Evolutionary conservation across 1,140 invertebrate genomes (phyloP), one percentile per base, ranked within the genome.

Genomic region (Coboldia fuscipes): DNA sequence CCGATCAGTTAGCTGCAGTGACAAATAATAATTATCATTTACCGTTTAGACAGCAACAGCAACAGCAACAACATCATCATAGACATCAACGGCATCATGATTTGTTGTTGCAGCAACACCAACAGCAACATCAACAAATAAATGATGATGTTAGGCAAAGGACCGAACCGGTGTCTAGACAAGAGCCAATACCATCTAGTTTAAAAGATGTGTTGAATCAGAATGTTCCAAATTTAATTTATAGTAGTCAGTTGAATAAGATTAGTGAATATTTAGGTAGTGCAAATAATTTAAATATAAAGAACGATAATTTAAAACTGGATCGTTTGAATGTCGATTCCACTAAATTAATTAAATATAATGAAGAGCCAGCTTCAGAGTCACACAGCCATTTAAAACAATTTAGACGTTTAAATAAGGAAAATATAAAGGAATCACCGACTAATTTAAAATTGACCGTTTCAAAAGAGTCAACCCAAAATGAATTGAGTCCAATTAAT

Each of bases 81-180:
- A 37, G 23, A 34, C 41, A 23, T 28, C 32, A 40, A 10, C 42
- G 42, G 30, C 42, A 45, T 14, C 38, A 35, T 5, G 30, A 38
- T 23, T 35, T 36, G 6, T 40, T 42, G 10, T 40, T 32, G 2
- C 38, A 42, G 8, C 37, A 45, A 19, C 42, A 45, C 3, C 36
- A 36, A 8, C 31, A 41, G 3, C 39, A 46, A 37, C 42, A 51
- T 44, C 42, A 54, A 45, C 18, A 45, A 50, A 20, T 44, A 41
- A 19, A 53, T 42, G 31, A 35, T 41, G 21, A 54, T 55, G 10
- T 58, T 53, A 17, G 42, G 50, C 7, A 40, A 53, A 16, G 53
- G 56, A n/a, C n/a, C n/a, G n/a, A n/a, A n/a, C n/a, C n/a, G n/a
- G n/a, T n/a, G n/a, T n/a, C n/a, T n/a, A n/a, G n/a, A n/a, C n/a